Percentiles rank a stretch among this genome's conserved stretches.
phyloP scores from a whole-genome alignment of 2,888 invertebrate species.

The Tetramorium bicarinatum region DNA sequence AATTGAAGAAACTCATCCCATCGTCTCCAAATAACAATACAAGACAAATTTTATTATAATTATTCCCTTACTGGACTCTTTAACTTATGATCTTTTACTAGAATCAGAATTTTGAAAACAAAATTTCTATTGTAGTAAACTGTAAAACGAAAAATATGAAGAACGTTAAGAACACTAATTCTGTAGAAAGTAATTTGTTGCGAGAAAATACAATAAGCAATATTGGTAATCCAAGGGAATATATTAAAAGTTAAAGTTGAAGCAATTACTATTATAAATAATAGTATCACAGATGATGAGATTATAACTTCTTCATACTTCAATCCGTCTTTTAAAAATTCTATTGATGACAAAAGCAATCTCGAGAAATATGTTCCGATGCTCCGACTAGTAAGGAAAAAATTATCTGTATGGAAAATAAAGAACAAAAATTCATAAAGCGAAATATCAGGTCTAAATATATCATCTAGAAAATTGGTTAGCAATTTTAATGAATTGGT shows the following conservation, averaged over 20 bases:
- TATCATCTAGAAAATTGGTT: background rate
- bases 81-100: constrained; percentile 73
- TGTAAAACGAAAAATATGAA: constrained; percentile 63
- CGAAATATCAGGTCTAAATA: background rate
- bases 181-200: background rate
- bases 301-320: no score
- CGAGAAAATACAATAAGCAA: background rate
- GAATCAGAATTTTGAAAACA: constrained; percentile 80
- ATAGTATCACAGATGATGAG: no score
- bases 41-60: background rate
- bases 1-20: background rate
- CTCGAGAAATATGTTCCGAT: no score
- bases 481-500: background rate
- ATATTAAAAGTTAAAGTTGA: no score
- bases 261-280: no score
- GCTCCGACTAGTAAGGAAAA: no score
- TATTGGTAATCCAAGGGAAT: background rate
- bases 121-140: constrained; percentile 73
- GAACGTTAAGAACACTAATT: constrained; percentile 67
- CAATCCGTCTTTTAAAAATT: no score
- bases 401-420: no score
- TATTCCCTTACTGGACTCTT: constrained; percentile 33
- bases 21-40: background rate
- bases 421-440: no score
- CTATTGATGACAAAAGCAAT: no score